Evolutionary conservation across 2,797 vertebrate species (phyloP).

Genomic region (Parauchenoglanis ngamensis): DNA sequence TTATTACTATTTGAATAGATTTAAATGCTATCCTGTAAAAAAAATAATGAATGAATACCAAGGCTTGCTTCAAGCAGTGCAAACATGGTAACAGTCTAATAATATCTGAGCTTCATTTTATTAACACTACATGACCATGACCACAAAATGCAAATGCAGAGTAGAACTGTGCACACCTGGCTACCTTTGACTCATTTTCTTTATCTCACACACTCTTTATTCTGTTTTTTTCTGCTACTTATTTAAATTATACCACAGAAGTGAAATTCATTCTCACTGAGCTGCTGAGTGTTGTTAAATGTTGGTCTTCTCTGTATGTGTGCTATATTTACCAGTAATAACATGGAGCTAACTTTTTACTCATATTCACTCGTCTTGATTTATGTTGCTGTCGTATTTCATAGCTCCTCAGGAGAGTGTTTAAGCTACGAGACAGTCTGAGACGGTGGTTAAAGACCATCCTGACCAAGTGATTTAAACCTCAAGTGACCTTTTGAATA

Average conservation of each 20-base stretch:
- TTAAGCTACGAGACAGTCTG: conserved; percentile 40
- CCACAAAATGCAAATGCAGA: background rate
- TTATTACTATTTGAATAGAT: background rate
- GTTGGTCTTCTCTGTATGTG: background rate
- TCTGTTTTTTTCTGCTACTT: background rate
- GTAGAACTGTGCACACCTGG: background rate
- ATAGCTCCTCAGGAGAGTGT: conserved; percentile 16
- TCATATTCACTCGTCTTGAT: conserved; percentile 1
- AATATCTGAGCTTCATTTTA: background rate
- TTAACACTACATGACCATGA: background rate
- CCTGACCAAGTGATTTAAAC: background rate
- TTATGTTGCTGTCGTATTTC: conserved; percentile 2
- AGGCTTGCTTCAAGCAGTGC: background rate
- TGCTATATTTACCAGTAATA: background rate
- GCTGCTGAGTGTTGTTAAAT: background rate
- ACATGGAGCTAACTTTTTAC: background rate
- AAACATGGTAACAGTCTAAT: background rate
- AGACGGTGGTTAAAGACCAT: background rate
- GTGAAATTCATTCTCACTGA: background rate
- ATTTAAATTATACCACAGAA: background rate
- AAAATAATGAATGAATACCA: background rate
- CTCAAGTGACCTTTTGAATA: background rate
- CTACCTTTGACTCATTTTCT: background rate
- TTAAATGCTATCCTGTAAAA: background rate
- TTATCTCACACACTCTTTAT: background rate